Conservation (phyloP, 1,140 invertebrate genomes). For the Dinoponera quadriceps region DNA sequence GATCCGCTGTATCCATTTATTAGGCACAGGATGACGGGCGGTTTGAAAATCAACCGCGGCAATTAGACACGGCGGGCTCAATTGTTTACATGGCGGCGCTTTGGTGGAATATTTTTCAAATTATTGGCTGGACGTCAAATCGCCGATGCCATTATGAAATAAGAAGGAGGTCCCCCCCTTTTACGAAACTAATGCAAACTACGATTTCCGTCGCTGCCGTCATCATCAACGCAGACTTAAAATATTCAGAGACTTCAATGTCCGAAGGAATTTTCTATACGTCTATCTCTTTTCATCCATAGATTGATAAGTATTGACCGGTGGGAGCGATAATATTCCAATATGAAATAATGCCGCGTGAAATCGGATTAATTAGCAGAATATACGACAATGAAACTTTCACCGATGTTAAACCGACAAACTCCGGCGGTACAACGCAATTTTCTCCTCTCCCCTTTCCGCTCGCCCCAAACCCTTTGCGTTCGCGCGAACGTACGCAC, state of each 20-base stretch:
- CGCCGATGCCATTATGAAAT: constrained; percentile 38
- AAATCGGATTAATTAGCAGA: background rate
- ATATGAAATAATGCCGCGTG: constrained; percentile 10
- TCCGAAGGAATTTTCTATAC: background rate
- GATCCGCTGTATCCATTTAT: constrained; percentile 76
- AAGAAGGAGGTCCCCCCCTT: background rate
- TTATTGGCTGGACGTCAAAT: constrained; percentile 63
- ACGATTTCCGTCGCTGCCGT: background rate
- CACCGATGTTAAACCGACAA: background rate
- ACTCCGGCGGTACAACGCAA: constrained; percentile 8
- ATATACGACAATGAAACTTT: constrained; percentile 4
- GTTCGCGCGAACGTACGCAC: constrained; percentile 57
- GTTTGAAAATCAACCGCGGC: constrained; percentile 74
- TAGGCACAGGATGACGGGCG: constrained; percentile 69
- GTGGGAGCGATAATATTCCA: background rate
- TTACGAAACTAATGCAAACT: constrained; percentile 60
- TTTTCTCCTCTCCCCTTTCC: constrained; percentile 29
- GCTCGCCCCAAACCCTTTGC: background rate
- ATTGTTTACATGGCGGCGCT: constrained; percentile 72
- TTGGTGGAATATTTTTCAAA: constrained; percentile 64
- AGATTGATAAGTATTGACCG: background rate
- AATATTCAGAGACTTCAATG: constrained; percentile 11
- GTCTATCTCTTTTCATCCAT: background rate
- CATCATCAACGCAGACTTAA: background rate
- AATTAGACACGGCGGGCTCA: constrained; percentile 72